Evolutionary conservation across 1,140 invertebrate genomes (phyloP).

Genomic region (Pseudomyrmex sp.): DNA sequence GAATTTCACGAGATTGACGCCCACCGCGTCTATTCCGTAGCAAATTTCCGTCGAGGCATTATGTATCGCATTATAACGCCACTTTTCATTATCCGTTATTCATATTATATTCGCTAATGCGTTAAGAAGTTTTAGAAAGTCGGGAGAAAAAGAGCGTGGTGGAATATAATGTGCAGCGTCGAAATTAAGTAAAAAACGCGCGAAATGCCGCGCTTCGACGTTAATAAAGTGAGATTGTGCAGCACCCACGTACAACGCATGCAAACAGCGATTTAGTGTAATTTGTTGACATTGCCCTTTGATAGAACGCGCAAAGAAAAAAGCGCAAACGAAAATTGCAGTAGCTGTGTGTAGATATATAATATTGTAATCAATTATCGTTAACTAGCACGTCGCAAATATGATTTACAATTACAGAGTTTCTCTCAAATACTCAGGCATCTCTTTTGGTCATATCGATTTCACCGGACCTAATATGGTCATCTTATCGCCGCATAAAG

Average conservation of each 20-base stretch:
- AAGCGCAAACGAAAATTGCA: slow-evolving; percentile 25
- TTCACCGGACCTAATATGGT: slow-evolving; percentile 18
- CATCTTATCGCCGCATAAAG: slow-evolving; percentile 41
- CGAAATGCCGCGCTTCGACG: not conserved
- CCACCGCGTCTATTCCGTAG: not conserved
- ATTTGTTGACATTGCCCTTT: slow-evolving; percentile 44
- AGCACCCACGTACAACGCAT: not conserved
- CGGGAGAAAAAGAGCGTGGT: not conserved
- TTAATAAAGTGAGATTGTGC: not conserved
- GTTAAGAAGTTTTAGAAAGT: slow-evolving; percentile 24
- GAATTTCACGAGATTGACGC: slow-evolving; percentile 22
- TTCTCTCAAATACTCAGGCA: slow-evolving; percentile 35
- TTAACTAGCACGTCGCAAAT: slow-evolving; percentile 25
- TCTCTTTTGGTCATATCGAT: slow-evolving; percentile 47
- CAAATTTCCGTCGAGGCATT: not conserved
- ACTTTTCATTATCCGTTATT: not conserved
- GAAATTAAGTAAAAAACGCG: slow-evolving; percentile 1
- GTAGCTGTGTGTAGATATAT: slow-evolving; percentile 19
- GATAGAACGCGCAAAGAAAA: not conserved
- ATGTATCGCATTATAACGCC: not conserved
- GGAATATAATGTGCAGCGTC: not conserved
- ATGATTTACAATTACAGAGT: slow-evolving; percentile 47
- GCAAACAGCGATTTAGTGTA: slow-evolving; percentile 3
- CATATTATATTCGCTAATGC: slow-evolving; percentile 7
- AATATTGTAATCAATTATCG: slow-evolving; percentile 34